These are phyloP conservation scores for Encarsia formosa DNA, from an alignment of 2,888 invertebrate genomes.

Conservation along the genomic window DNA sequence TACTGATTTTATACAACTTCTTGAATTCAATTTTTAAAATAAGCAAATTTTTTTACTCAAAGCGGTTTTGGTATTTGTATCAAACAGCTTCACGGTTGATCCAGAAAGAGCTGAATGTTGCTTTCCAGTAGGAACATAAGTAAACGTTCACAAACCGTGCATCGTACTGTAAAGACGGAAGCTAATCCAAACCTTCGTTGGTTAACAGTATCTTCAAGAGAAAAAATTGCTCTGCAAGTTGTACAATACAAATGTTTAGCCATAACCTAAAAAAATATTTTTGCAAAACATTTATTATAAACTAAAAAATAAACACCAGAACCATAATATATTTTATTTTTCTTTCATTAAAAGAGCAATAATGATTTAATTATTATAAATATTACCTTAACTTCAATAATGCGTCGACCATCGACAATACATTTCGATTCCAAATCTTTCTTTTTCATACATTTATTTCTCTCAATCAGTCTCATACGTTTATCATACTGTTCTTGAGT, in stretches of 20 bases:
- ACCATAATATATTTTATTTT: no score
- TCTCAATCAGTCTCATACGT: background rate
- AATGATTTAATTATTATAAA: no score
- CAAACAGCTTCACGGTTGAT: no score
- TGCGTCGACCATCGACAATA: background rate
- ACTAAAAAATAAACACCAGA: no score
- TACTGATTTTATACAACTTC: no score
- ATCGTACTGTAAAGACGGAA: background rate
- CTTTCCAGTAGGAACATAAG: background rate
- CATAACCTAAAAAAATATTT: no score
- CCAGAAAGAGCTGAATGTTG: no score
- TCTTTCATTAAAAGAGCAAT: no score
- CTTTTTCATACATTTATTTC: background rate
- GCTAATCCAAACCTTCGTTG: conserved; percentile 2
- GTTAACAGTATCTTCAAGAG: conserved; percentile 3
- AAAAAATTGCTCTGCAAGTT: conserved; percentile 7
- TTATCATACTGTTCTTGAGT: conserved; percentile 1
- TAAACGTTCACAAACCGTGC: background rate
- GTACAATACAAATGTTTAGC: background rate
- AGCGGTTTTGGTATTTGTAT: background rate
- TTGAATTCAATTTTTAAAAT: no score
- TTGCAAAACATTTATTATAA: no score
- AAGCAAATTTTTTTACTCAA: no score
- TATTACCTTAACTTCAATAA: background rate
- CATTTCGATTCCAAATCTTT: background rate